Base-by-base conservation (phyloP, 2,888 invertebrate species). In the Nebria salina region DNA sequence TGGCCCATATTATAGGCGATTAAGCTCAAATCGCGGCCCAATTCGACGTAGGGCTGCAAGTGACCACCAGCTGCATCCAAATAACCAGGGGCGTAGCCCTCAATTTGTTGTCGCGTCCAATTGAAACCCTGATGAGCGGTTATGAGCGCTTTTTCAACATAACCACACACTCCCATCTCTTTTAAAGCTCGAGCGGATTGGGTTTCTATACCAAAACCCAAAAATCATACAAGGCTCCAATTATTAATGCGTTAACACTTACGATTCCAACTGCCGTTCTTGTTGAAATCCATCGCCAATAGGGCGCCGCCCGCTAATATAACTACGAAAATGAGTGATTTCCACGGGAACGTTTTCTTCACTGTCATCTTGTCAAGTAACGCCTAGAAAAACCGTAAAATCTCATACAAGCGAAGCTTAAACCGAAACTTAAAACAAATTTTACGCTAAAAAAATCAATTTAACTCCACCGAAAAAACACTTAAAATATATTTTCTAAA, bases 201-300 rank as follows among this genome's bases (percentile, higher is more conserved):
- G 70, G 95, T 94, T 84, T 92, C 94, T 85, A 76, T 68, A n/a
- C 8, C 54, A 54, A 2, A 54, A 2, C 54, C 2, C 8, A 11
- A 54, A 54, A 3, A 11, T 8, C 54, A 54, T 54, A 54, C 0
- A 54, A 6, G 54, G 13, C 54, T 2, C 8, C 13, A 54, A 54
- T 54, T 11, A 54, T 11, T 54, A 8, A 34, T 34, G 34, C 2
- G 5, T 64, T 76, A 66, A 77, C 68, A 90, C 91, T 91, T 88
- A 94, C 94, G 91, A 85, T 93, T 92, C 89, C 95, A 94, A 83
- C 93, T 93, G 81, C 92, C 92, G 85, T 93, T 91, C 83, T 90
- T 91, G 64, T 92, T 91, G 41, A 93, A 91, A 88, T 95, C 95
- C 84, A 92, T 93, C 64, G 91, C 89, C 80, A 95, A 88, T 81